Evolutionary conservation across 2,113 vertebrate genomes (phyloP).

Genomic region (Grus americana): DNA sequence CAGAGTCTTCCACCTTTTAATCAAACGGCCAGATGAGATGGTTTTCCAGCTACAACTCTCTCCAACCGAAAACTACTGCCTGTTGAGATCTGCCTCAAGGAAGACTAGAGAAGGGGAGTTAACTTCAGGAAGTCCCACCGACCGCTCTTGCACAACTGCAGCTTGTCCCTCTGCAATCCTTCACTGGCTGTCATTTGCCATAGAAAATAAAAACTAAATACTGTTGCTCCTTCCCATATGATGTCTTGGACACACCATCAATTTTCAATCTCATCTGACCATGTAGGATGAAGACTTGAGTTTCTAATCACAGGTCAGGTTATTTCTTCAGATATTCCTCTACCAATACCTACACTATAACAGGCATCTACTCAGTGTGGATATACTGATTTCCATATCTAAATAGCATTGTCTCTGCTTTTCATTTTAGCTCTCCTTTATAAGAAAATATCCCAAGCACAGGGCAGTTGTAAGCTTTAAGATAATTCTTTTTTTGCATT

Average conservation of each 20-base stretch:
- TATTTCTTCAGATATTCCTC: not conserved
- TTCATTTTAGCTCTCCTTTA: not conserved
- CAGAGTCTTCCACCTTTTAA: not conserved
- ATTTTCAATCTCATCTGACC: not conserved
- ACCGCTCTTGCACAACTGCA: not conserved
- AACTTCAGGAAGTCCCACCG: not conserved
- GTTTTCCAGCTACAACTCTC: not conserved
- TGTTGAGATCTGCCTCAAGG: not conserved
- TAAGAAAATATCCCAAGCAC: not conserved
- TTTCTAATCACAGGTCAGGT: not conserved
- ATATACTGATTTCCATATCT: not conserved
- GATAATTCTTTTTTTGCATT: not conserved
- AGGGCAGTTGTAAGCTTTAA: not conserved
- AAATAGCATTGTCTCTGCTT: not conserved
- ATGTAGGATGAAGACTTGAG: not conserved
- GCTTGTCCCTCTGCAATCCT: not conserved
- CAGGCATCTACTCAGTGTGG: not conserved
- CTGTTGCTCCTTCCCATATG: not conserved
- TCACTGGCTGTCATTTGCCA: not conserved
- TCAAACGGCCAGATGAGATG: not conserved
- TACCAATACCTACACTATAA: not conserved
- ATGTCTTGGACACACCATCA: not conserved
- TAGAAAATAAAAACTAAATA: not conserved
- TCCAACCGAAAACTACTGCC: not conserved
- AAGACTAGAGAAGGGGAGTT: not conserved